phyloP scores from a whole-genome alignment of 2,888 invertebrate species.

The Hybos culiciformis region DNA sequence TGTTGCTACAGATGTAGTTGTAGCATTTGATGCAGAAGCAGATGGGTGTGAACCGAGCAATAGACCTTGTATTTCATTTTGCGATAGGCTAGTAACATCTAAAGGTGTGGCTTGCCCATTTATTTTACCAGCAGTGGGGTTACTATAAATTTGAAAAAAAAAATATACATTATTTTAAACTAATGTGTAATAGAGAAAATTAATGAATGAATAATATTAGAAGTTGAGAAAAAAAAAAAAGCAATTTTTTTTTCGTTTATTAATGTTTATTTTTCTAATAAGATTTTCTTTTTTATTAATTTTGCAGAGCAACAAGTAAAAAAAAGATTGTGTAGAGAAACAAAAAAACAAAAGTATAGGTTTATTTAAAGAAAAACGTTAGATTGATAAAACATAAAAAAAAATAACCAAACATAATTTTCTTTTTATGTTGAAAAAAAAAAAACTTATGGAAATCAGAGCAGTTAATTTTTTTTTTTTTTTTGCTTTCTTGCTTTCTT shows the following conservation, averaged over 20 bases:
- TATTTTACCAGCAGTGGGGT: conserved; percentile 31
- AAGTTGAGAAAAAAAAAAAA: neutral
- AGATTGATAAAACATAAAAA: neutral
- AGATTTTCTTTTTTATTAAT: no score
- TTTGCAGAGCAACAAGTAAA: no score
- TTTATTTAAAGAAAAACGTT: neutral
- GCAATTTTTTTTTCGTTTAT: no score
- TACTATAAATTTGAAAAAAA: conserved; percentile 20
- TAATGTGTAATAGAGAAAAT: conserved; percentile 14
- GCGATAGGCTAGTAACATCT: conserved; percentile 38
- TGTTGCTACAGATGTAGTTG: conserved; percentile 8
- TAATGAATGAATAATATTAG: conserved; percentile 1
- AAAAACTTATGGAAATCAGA: no score
- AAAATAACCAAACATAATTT: neutral
- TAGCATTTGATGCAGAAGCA: conserved; percentile 23
- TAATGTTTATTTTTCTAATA: no score
- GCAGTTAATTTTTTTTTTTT: no score
- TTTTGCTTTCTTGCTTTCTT: no score
- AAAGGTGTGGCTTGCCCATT: conserved; percentile 39
- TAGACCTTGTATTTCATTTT: conserved; percentile 39
- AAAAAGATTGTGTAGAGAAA: neutral
- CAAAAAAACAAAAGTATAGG: neutral
- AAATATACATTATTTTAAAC: no score
- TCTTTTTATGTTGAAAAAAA: neutral
- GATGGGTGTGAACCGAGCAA: conserved; percentile 38